These are phyloP conservation scores for Nephrocerus scutellatus DNA, from an alignment of 2,888 invertebrate species.

Conservation along the genomic window DNA sequence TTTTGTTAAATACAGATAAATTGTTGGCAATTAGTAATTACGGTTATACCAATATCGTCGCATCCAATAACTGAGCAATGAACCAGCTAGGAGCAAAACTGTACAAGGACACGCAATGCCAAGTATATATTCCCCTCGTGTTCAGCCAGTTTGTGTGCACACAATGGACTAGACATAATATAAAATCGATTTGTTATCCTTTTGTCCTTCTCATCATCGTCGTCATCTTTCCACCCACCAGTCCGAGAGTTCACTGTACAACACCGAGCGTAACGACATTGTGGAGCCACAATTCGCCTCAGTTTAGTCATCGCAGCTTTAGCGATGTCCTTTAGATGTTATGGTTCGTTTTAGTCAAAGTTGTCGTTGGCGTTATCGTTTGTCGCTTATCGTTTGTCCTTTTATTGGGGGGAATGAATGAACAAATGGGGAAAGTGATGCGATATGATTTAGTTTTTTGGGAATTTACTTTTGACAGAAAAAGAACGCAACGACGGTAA, in stretches of 20 bases:
- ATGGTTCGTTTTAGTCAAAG: too few relatives aligned
- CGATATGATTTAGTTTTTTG: conserved; percentile 7
- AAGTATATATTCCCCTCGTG: conserved; percentile 1
- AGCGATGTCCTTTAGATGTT: too few relatives aligned
- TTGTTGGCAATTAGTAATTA: too few relatives aligned
- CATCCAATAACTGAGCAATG: too few relatives aligned
- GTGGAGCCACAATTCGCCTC: neutral
- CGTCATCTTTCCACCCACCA: conserved; percentile 2
- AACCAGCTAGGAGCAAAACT: too few relatives aligned
- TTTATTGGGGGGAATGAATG: neutral
- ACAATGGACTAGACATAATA: conserved; percentile 1
- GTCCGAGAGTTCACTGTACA: neutral
- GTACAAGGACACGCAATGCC: conserved; percentile 1
- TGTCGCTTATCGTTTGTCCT: neutral
- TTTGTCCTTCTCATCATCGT: conserved; percentile 2
- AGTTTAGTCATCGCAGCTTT: neutral
- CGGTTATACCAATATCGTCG: too few relatives aligned
- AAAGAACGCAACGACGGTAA: too few relatives aligned
- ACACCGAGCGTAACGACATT: neutral
- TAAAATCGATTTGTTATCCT: conserved; percentile 6
- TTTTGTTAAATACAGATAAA: too few relatives aligned
- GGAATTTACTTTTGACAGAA: too few relatives aligned
- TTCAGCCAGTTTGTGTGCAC: neutral
- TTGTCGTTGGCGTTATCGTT: conserved; percentile 3
- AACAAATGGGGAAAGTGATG: neutral